Evolutionary conservation across 2,888 invertebrate species (phyloP), one percentile per base, ranked within the genome.

Genomic region (Drepana falcataria): DNA sequence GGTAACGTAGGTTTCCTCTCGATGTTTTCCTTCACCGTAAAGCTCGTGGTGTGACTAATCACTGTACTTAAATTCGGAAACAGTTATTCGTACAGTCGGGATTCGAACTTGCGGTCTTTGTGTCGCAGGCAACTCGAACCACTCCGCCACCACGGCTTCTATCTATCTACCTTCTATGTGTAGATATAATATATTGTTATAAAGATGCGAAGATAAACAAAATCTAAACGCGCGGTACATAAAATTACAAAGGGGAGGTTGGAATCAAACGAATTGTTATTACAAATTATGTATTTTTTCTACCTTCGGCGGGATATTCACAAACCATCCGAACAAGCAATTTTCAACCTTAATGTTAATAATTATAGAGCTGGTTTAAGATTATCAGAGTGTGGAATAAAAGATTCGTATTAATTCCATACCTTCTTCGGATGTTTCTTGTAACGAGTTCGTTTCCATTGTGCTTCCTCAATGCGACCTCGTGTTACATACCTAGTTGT

Each of bases 251-350:
- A 54, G 61, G 63, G 58, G 63, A 69, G 71, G 68, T 52, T 63
- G 54, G 68, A 80, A 81, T 78, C 79, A 81, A 77, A 81, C 75
- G 33, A 71, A 69, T 81, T 85, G 84, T 83, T 85, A 77, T 85
- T 81, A 65, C 77, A 83, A 85, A 85, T 85, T 84, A 82, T 77
- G 75, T 83, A 40, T 81, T 83, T 71, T 82, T 79, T 67, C 69
- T 75, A 78, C 73, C 75, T 72, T 70, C 70, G 72, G 76, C 74
- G 9, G 6, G 9, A 44, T 2, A 9, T 44, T 44, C 9, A 9
- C 44, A 7, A 44, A 44, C 44, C 44, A 4, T 37, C 37, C 5
- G 9, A 44, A 44, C 44, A 44, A 44, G 6, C 3, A 7, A 44
- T 44, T 9, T 9, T 44, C 9, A 44, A 6, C 9, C 44, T 44